phyloP scores from a whole-genome alignment of 1,140 invertebrate species.

The Venustaconcha ellipsiformis region DNA sequence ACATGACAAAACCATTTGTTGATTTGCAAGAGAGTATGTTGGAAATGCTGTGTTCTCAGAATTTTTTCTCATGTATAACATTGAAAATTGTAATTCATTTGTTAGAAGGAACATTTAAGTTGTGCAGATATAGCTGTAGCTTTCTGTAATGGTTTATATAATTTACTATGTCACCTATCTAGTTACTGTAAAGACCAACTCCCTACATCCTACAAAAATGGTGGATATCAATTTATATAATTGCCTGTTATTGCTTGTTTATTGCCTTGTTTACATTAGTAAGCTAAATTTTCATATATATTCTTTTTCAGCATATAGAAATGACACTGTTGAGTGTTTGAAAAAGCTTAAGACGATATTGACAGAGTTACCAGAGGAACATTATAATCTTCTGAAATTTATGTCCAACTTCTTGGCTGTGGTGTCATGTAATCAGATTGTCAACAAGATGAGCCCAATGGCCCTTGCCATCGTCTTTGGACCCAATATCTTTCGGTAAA shows the following conservation, averaged over 20 bases:
- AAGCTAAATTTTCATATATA: background rate
- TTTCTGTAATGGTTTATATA: too few relatives aligned
- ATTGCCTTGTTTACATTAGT: background rate
- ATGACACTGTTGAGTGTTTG: constrained; percentile 36
- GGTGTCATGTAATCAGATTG: constrained; percentile 63
- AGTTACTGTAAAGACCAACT: too few relatives aligned
- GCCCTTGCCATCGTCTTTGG: constrained; percentile 71
- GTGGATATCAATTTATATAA: background rate
- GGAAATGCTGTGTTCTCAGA: background rate
- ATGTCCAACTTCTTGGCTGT: constrained; percentile 64
- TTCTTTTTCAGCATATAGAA: constrained; percentile 32
- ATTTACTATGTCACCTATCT: too few relatives aligned
- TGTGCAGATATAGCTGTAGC: too few relatives aligned
- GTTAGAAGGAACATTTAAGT: too few relatives aligned
- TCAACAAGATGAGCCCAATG: constrained; percentile 69
- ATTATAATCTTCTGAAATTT: constrained; percentile 68
- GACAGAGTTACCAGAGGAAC: constrained; percentile 58
- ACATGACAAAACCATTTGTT: constrained; percentile 61
- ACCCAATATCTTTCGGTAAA: constrained; percentile 70
- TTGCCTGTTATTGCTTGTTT: background rate
- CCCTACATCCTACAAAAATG: too few relatives aligned
- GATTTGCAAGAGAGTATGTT: constrained; percentile 53
- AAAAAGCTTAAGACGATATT: constrained; percentile 40
- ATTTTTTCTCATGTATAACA: too few relatives aligned
- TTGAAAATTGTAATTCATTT: too few relatives aligned